phyloP scores from a whole-genome alignment of 2,888 invertebrate species.

The Aleiodes leptofemur region DNA sequence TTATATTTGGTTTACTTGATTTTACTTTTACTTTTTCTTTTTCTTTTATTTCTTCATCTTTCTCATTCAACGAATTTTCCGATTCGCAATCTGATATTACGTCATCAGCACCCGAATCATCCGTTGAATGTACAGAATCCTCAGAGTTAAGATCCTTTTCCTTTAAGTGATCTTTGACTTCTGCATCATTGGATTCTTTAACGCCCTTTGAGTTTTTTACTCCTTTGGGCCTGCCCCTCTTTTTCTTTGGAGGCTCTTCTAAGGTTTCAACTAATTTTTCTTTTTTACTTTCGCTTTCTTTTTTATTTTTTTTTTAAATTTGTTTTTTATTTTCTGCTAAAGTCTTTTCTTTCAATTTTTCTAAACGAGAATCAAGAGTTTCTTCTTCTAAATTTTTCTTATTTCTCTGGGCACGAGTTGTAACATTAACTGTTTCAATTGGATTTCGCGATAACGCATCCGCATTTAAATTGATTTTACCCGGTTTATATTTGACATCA shows the following conservation, averaged over 20 bases:
- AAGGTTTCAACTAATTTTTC: too few species aligned
- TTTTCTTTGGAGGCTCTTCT: too few species aligned
- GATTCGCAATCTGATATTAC: background rate
- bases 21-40: background rate
- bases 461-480: too few species aligned
- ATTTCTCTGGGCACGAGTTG: too few species aligned
- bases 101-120: background rate
- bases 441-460: too few species aligned
- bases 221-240: too few species aligned
- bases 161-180: too few species aligned
- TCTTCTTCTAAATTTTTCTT: conserved; percentile 28
- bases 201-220: too few species aligned
- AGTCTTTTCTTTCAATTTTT: background rate
- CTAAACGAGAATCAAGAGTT: conserved; percentile 13
- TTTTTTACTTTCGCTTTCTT: background rate
- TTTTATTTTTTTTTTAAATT: conserved; percentile 8
- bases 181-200: too few species aligned
- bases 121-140: background rate
- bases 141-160: background rate
- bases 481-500: too few species aligned
- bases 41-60: background rate
- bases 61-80: background rate
- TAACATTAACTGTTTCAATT: too few species aligned
- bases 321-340: conserved; percentile 32
- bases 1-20: background rate